A percentile compares a stretch with the other conserved stretches of the same genome.
These are phyloP conservation scores for Prosapia bicincta DNA, from an alignment of 2,888 invertebrate species.

Conservation along the genomic window DNA sequence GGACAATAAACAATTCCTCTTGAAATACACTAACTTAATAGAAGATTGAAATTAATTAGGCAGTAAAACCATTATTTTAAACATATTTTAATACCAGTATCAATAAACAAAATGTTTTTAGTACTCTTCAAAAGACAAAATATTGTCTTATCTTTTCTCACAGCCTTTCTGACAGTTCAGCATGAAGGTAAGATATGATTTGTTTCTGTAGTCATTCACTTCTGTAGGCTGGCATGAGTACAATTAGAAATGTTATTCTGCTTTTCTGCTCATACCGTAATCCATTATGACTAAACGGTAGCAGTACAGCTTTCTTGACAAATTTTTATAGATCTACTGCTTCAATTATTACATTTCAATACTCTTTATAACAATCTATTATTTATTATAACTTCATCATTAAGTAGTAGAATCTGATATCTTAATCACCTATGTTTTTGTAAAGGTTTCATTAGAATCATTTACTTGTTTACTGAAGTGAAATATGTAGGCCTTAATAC, in stretches of 20 bases:
- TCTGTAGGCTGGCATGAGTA: background rate
- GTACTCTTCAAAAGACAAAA: slow-evolving; percentile 4
- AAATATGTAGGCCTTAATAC: too few relatives aligned
- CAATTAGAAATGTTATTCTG: slow-evolving; percentile 4
- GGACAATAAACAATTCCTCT: too few relatives aligned
- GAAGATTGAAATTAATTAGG: too few relatives aligned
- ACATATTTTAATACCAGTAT: background rate
- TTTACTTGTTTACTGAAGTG: background rate
- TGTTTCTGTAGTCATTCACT: background rate
- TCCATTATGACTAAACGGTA: slow-evolving; percentile 5
- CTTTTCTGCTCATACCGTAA: slow-evolving; percentile 5
- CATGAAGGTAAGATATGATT: slow-evolving; percentile 29
- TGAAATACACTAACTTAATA: too few relatives aligned
- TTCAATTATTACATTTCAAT: background rate
- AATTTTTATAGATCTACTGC: background rate
- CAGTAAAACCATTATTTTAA: too few relatives aligned
- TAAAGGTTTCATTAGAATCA: background rate
- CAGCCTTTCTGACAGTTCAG: slow-evolving; percentile 28
- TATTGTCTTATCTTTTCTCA: slow-evolving; percentile 25
- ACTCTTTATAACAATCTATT: background rate
- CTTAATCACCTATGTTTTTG: background rate
- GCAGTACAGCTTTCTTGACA: slow-evolving; percentile 9
- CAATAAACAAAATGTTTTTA: background rate
- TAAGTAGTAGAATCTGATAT: background rate
- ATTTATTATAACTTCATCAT: background rate